These are phyloP conservation scores for Platygyra sinensis DNA, from an alignment of 64 coral and sea anemone genomes.

Conservation along the genomic window DNA sequence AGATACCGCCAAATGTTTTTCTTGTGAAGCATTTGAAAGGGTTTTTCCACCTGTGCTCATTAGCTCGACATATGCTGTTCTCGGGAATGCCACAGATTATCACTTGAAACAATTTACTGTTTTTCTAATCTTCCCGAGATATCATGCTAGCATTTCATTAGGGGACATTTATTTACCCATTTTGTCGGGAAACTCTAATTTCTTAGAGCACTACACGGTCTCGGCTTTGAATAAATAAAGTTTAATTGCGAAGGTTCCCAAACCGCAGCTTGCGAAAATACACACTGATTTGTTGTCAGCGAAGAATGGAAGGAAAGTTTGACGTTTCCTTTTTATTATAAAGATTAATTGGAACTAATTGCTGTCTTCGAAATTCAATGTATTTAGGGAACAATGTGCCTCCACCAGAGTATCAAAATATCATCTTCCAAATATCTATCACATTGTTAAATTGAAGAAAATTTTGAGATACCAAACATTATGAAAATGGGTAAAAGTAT, in stretches of 20 bases:
- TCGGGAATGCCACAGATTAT: constrained; percentile 46
- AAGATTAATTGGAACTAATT: constrained; percentile 99
- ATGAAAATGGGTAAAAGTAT: not conserved
- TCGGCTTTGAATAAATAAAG: constrained; percentile 74
- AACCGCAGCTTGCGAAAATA: constrained; percentile 80
- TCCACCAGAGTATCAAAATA: constrained; percentile 47
- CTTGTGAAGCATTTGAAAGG: constrained; percentile 3
- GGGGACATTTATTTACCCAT: constrained; percentile 77
- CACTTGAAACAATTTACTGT: constrained; percentile 92
- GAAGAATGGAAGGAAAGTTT: constrained; percentile 70
- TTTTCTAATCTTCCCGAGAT: constrained; percentile 71
- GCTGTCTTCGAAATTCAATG: constrained; percentile 97
- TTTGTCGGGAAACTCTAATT: constrained; percentile 68
- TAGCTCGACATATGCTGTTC: constrained; percentile 69
- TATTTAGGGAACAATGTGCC: constrained; percentile 74
- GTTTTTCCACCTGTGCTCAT: constrained; percentile 69
- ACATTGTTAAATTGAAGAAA: constrained; percentile 34
- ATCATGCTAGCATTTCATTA: constrained; percentile 95
- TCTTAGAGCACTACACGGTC: constrained; percentile 59
- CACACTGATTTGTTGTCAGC: constrained; percentile 74
- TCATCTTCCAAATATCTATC: constrained; percentile 31
- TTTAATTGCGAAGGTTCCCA: constrained; percentile 75
- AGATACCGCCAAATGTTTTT: constrained; percentile 39
- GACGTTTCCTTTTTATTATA: constrained; percentile 97
- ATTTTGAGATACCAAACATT: constrained; percentile 40